Evolutionary conservation across 2,888 invertebrate species (phyloP).

Genomic region (Dicranocentrus wangi): DNA sequence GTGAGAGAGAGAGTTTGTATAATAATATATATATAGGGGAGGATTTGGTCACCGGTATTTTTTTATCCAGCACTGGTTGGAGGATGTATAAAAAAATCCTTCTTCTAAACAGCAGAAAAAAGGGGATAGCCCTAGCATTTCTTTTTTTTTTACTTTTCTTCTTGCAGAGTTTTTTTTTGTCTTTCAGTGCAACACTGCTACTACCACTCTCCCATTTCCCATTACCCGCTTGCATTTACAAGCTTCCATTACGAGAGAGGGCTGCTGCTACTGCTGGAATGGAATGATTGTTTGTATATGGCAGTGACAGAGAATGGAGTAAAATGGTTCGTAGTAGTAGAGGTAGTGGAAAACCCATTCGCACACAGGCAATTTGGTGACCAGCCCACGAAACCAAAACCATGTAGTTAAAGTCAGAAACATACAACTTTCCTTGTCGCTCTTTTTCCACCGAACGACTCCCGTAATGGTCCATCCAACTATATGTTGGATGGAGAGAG

Average conservation of each 20-base stretch:
- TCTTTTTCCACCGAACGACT: constrained; percentile 24
- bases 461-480: constrained; percentile 25
- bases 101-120: constrained; percentile 9
- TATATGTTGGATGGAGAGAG: constrained; percentile 12
- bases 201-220: constrained; percentile 4
- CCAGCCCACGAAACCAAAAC: constrained; percentile 36
- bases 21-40: neutral
- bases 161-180: constrained; percentile 7
- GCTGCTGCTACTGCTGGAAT: too few relatives aligned
- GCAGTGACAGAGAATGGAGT: constrained; percentile 32
- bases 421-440: constrained; percentile 43
- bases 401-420: constrained; percentile 59
- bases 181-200: neutral
- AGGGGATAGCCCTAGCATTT: too few relatives aligned
- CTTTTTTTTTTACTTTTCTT: neutral
- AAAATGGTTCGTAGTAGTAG: constrained; percentile 32
- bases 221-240: constrained; percentile 1
- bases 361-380: constrained; percentile 46
- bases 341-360: constrained; percentile 36
- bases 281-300: constrained; percentile 36
- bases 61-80: too few relatives aligned
- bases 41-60: neutral
- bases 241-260: neutral
- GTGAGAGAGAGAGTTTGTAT: neutral
- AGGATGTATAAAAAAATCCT: too few relatives aligned